Base-by-base conservation (phyloP, 2,888 invertebrate genomes). In the Tetropium fuscum region DNA sequence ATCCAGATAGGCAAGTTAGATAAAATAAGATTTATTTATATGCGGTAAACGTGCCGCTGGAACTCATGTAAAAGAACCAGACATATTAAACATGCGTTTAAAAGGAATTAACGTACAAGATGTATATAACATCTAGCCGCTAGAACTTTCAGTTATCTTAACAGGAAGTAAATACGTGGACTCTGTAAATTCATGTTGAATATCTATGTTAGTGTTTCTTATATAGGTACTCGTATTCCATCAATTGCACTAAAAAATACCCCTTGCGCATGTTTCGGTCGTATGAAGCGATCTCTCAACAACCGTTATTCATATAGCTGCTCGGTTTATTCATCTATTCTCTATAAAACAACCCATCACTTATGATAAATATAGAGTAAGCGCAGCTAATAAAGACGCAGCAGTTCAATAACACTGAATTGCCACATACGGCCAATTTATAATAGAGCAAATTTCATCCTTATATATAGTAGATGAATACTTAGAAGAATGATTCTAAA, bases 121-220 rank as follows among this genome's bases (percentile, higher is more conserved):
- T 8, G 48, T 53, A 57, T 41, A 54, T 57, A 67, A 64, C 68
- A 68, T 63, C 67, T 62, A 60, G 67, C 68, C 64, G 68, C 63
- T 60, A 60, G 66, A 65, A 69, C 51, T 70, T 75, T 74, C 73
- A 72, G 69, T 72, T 74, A 74, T 74, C 74, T 72, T 40, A 63
- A 58, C 62, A 59, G 62, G 62, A 63, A 63, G 58, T 59, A 55
- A 63, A 55, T n/a, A n/a, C n/a, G 51, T 16, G 16, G 55, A 55
- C 51, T 58, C 58, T 44, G 48, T 45, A 41, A 36, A 45, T 53
- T 56, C 55, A 55, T 58, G 54, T 56, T 61, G 66, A 61, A 70
- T 74, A 72, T 73, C 70, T 73, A 69, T 73, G 72, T 70, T 71
- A 72, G 68, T 69, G 69, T 70, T 73, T 68, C 67, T 72, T 56